A percentile compares a stretch with the other conserved stretches of the same genome.
Evolutionary conservation across 2,113 vertebrate genomes (phyloP).

Genomic region (Cinclus cinclus): DNA sequence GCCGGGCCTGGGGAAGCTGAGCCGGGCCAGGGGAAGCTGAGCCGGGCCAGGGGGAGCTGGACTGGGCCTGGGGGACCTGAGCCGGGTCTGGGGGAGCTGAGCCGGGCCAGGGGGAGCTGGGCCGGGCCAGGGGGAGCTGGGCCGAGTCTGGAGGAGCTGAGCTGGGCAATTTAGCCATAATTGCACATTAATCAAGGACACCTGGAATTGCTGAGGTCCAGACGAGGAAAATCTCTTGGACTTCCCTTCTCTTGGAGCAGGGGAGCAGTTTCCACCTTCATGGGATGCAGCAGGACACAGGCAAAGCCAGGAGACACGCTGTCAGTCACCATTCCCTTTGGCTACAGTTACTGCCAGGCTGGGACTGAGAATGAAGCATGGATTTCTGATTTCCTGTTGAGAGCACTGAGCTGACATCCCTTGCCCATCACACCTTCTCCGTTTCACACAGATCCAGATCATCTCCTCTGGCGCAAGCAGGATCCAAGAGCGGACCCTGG

Average conservation of each 20-base stretch:
- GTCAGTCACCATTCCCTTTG: neutral
- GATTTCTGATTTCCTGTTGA: neutral
- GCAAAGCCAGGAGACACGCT: neutral
- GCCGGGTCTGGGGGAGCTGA: accelerated
- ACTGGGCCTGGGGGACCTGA: neutral
- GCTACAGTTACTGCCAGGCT: neutral
- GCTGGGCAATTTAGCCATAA: neutral
- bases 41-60: neutral
- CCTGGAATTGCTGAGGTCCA: neutral
- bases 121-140: neutral
- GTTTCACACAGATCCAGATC: neutral
- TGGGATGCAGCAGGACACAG: accelerated
- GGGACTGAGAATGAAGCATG: neutral
- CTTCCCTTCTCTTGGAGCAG: neutral
- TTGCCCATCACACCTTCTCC: neutral
- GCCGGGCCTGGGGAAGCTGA: neutral
- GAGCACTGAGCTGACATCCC: accelerated
- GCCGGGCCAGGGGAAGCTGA: too few relatives aligned
- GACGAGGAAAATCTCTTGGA: neutral
- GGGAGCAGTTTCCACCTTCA: neutral
- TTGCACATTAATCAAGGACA: accelerated
- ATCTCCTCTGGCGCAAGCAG: neutral
- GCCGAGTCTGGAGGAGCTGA: accelerated
- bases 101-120: neutral
- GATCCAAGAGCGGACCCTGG: accelerated